phyloP scores from a whole-genome alignment of 2,888 invertebrate species.

The Thyatira batis region DNA sequence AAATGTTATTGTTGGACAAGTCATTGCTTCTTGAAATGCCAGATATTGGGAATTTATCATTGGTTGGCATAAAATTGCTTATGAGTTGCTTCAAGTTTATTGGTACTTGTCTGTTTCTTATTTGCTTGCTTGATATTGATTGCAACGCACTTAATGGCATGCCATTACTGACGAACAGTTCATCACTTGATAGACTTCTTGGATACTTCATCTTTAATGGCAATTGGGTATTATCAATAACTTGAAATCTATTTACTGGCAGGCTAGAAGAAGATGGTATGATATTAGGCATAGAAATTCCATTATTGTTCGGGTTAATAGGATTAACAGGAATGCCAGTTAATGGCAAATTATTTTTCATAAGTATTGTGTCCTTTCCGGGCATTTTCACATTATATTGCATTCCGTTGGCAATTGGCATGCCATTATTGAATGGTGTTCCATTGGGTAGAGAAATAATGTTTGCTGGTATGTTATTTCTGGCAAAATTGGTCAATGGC shows the following conservation, averaged over 20 bases:
- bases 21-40: background rate
- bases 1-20: background rate
- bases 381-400: slow-evolving; percentile 5
- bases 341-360: slow-evolving; percentile 15
- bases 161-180: slow-evolving; percentile 13
- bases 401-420: slow-evolving; percentile 15
- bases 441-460: background rate
- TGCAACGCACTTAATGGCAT: background rate
- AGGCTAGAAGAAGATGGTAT: background rate
- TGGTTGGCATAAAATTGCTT: background rate
- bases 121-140: background rate
- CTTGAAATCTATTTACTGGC: slow-evolving; percentile 9
- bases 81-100: background rate
- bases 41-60: background rate
- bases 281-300: background rate
- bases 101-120: background rate
- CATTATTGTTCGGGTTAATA: background rate
- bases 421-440: slow-evolving; percentile 8
- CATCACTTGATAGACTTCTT: slow-evolving; percentile 1
- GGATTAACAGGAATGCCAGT: slow-evolving; percentile 14
- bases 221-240: slow-evolving; percentile 9
- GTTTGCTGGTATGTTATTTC: background rate
- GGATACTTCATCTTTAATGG: slow-evolving; percentile 9
- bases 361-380: slow-evolving; percentile 9
- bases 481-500: background rate